Conservation (phyloP, 2,113 vertebrate genomes). For the Odocoileus virginianus region DNA sequence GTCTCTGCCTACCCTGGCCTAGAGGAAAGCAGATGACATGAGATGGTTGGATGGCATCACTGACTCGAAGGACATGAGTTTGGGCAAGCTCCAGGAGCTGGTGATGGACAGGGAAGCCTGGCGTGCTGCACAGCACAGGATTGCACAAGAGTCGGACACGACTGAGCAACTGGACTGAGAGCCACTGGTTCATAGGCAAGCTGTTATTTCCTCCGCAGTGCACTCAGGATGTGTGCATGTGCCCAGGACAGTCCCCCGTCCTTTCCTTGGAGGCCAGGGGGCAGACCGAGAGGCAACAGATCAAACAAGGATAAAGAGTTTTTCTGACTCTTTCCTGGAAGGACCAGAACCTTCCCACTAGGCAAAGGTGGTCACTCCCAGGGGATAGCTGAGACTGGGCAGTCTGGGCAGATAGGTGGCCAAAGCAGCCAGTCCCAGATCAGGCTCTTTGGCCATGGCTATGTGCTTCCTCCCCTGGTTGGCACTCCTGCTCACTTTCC, state of each 20-base stretch:
- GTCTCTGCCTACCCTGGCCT: neutral
- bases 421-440: neutral
- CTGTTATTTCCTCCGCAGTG: neutral
- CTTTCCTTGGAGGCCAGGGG: neutral
- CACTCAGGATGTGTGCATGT: neutral
- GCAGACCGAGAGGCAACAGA: neutral
- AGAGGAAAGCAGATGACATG: neutral
- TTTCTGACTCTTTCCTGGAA: neutral
- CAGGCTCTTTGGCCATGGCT: neutral
- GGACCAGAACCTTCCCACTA: neutral
- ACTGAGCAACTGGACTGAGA: neutral
- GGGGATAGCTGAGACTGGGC: neutral
- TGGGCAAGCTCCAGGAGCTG: neutral
- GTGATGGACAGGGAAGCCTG: neutral
- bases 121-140: accelerated
- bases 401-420: neutral
- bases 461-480: accelerated
- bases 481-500: neutral
- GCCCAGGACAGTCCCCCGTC: neutral
- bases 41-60: neutral
- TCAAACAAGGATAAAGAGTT: neutral
- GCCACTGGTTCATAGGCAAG: too few relatives aligned
- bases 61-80: neutral
- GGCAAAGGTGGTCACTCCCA: neutral
- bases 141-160: neutral